These are phyloP conservation scores for Rhincodon typus DNA, from an alignment of 2,797 vertebrate species.

Conservation along the genomic window DNA sequence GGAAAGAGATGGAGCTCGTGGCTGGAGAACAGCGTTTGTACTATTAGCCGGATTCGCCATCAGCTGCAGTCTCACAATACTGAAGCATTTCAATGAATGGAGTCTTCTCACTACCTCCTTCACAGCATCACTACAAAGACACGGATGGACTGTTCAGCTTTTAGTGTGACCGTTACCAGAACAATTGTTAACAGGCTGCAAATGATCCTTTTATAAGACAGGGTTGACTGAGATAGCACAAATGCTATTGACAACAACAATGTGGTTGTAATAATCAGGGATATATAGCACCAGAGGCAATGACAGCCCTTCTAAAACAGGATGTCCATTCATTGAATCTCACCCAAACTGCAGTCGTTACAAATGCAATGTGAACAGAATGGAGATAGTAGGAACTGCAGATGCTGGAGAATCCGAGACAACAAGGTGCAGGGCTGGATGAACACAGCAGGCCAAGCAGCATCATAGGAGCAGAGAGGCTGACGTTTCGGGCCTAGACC, in stretches of 20 bases:
- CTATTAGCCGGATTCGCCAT: neutral
- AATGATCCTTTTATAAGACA: neutral
- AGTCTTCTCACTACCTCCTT: neutral
- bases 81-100: neutral
- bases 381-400: too few species aligned
- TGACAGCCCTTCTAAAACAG: neutral
- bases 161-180: neutral
- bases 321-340: neutral
- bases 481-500: too few species aligned
- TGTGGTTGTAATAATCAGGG: neutral
- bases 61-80: neutral
- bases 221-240: neutral
- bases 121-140: neutral
- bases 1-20: neutral
- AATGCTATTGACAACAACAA: neutral
- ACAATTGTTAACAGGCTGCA: constrained; percentile 2
- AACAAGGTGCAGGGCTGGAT: too few species aligned
- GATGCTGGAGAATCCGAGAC: too few species aligned
- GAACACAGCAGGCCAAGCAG: too few species aligned
- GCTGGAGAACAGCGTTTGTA: neutral
- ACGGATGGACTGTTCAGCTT: neutral
- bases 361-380: neutral
- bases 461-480: too few species aligned
- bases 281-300: neutral
- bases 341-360: neutral